phyloP scores from a whole-genome alignment of 2,113 vertebrate genomes.

The Triplophysa rosa region DNA sequence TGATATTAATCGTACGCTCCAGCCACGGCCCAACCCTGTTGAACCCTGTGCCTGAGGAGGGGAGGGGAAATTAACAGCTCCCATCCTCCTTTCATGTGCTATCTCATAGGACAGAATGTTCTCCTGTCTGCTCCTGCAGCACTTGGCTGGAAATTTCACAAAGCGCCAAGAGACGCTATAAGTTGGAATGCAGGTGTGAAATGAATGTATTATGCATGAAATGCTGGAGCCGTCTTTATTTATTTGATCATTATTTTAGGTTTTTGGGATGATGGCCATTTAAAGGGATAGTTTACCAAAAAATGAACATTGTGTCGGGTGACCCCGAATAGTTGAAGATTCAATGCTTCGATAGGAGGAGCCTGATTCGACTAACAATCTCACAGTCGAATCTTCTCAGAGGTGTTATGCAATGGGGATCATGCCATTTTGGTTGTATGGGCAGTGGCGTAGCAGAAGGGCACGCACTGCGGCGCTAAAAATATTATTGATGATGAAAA shows the following conservation, averaged over 20 bases:
- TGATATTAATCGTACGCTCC: conserved; percentile 47
- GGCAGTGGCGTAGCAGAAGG: too few species aligned
- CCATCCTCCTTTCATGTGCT: not conserved
- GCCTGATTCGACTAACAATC: too few species aligned
- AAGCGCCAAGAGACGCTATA: conserved; percentile 11
- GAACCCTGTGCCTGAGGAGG: conserved; percentile 11
- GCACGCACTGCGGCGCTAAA: too few species aligned
- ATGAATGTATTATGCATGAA: conserved; percentile 5
- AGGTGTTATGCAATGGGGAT: too few species aligned
- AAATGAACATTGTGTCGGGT: too few species aligned
- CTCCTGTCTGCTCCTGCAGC: not conserved
- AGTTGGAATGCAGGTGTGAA: not conserved
- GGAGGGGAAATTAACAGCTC: conserved; percentile 9
- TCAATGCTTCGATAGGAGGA: too few species aligned
- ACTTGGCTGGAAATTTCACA: conserved; percentile 1
- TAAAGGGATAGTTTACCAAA: too few species aligned
- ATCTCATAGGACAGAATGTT: conserved; percentile 32
- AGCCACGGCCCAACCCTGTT: not conserved
- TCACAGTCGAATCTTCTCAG: too few species aligned
- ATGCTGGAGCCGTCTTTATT: not conserved
- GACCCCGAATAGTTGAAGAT: too few species aligned
- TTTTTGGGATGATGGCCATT: too few species aligned
- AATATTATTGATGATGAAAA: too few species aligned
- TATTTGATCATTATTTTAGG: not conserved
- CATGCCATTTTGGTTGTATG: too few species aligned